A percentile compares a stretch with the other conserved stretches of the same genome.
Conservation (phyloP, 2,888 invertebrate species). For the Alloplasta piceator region DNA sequence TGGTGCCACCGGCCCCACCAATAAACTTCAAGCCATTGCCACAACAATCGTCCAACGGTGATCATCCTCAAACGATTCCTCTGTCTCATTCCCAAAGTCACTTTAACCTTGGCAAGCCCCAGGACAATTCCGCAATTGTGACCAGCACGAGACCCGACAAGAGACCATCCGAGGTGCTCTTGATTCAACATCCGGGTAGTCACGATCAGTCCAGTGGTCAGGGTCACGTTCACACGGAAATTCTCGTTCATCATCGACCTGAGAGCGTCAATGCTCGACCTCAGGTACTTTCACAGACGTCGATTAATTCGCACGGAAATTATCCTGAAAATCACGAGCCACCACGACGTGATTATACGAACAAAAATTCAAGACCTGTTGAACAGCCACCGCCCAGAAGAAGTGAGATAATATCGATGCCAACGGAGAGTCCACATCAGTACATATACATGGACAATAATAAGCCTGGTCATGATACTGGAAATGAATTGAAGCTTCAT, state of each 20-base stretch:
- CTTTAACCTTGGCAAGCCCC: slow-evolving; percentile 70
- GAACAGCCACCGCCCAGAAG: slow-evolving; percentile 78
- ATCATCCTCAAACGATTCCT: slow-evolving; percentile 73
- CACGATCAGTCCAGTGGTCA: slow-evolving; percentile 73
- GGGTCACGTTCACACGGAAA: slow-evolving; percentile 79
- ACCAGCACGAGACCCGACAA: slow-evolving; percentile 68
- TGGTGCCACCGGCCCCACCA: slow-evolving; percentile 78
- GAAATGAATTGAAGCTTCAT: slow-evolving; percentile 73
- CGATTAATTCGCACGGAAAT: slow-evolving; percentile 59
- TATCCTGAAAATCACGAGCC: slow-evolving; percentile 69
- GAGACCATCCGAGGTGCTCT: slow-evolving; percentile 73
- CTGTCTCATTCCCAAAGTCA: slow-evolving; percentile 68
- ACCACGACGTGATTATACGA: slow-evolving; percentile 73
- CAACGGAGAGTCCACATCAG: slow-evolving; percentile 74
- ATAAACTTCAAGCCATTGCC: slow-evolving; percentile 70
- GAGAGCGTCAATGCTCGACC: slow-evolving; percentile 75
- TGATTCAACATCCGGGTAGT: slow-evolving; percentile 75
- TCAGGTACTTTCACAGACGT: slow-evolving; percentile 66
- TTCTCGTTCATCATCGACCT: slow-evolving; percentile 78
- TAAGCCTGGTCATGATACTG: slow-evolving; percentile 66
- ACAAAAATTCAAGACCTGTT: slow-evolving; percentile 70
- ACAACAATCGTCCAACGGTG: slow-evolving; percentile 68
- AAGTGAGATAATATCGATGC: slow-evolving; percentile 73
- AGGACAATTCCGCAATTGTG: slow-evolving; percentile 68
- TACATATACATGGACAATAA: slow-evolving; percentile 68